Conservation (phyloP, 2,888 invertebrate genomes). For the Pilophorus perplexus region DNA sequence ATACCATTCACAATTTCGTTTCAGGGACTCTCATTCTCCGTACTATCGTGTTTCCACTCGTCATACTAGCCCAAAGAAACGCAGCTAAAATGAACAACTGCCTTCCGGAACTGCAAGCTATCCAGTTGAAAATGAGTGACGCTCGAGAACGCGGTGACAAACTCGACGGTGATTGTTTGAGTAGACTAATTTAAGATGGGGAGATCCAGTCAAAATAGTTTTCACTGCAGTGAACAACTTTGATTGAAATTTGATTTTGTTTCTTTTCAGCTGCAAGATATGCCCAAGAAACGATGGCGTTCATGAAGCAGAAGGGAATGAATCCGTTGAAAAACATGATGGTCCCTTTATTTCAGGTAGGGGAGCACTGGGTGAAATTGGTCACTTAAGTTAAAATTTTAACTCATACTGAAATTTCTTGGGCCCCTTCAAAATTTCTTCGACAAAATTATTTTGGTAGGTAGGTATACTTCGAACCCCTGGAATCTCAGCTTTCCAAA, state of each 20-base stretch:
- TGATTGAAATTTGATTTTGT: too few species aligned
- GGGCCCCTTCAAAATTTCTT: too few species aligned
- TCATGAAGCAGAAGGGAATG: conserved; percentile 78
- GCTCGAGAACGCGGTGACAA: conserved; percentile 81
- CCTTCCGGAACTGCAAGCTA: conserved; percentile 76
- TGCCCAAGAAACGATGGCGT: conserved; percentile 73
- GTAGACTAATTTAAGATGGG: too few species aligned
- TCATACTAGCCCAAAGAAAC: conserved; percentile 77
- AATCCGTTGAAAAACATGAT: conserved; percentile 77
- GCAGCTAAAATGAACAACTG: conserved; percentile 77
- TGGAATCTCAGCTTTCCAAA: too few species aligned
- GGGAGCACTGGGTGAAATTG: too few species aligned
- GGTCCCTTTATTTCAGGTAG: conserved; percentile 75
- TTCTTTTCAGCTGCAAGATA: conserved; percentile 67
- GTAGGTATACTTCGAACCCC: too few species aligned
- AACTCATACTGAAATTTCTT: too few species aligned
- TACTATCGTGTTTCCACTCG: conserved; percentile 76
- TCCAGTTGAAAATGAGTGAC: conserved; percentile 82
- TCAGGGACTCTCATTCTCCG: conserved; percentile 75
- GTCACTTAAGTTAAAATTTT: too few species aligned
- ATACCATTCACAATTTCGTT: too few species aligned
- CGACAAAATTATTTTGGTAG: too few species aligned
- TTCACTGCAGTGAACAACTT: too few species aligned
- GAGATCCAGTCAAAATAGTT: too few species aligned
- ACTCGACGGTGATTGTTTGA: conserved; percentile 61